A percentile compares a stretch with the other conserved stretches of the same genome.
Evolutionary conservation across 1,140 invertebrate genomes (phyloP).

Genomic region (Sarcophaga peregrina): DNA sequence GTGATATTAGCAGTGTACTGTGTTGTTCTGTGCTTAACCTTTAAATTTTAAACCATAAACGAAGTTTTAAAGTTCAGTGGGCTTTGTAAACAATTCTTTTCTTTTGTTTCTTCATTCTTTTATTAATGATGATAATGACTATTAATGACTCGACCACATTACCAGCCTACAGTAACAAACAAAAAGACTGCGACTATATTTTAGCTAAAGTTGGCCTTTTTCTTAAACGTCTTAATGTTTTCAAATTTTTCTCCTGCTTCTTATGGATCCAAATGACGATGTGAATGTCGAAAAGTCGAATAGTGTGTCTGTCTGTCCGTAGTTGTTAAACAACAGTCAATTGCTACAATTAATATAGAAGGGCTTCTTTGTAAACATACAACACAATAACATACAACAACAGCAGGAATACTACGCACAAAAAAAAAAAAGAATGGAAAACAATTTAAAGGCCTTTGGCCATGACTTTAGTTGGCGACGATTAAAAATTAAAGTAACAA

Average conservation of each 20-base stretch:
- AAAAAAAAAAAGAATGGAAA: conserved; percentile 5
- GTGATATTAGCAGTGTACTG: background rate
- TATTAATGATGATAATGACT: conserved; percentile 2
- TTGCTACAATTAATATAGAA: conserved; percentile 3
- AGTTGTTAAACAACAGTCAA: conserved; percentile 22
- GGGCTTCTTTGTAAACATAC: background rate
- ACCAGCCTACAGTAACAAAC: background rate
- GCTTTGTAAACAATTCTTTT: background rate
- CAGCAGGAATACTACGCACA: background rate
- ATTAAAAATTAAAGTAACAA: too few species aligned
- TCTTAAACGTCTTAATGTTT: too few species aligned
- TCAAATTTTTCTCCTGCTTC: background rate
- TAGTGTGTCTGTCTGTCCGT: too few species aligned
- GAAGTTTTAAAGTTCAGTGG: background rate
- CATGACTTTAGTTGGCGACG: background rate
- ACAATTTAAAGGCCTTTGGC: background rate
- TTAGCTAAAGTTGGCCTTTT: background rate
- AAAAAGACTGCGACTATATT: background rate
- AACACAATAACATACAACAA: background rate
- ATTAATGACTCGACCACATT: conserved; percentile 3
- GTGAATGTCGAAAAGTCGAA: background rate
- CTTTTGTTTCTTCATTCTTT: background rate
- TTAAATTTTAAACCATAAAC: too few species aligned
- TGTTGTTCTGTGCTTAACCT: background rate
- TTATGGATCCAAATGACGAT: background rate